A percentile compares a stretch with the other conserved stretches of the same genome.
phyloP scores from a whole-genome alignment of 2,113 vertebrate species.

The Cyrtonyx montezumae region DNA sequence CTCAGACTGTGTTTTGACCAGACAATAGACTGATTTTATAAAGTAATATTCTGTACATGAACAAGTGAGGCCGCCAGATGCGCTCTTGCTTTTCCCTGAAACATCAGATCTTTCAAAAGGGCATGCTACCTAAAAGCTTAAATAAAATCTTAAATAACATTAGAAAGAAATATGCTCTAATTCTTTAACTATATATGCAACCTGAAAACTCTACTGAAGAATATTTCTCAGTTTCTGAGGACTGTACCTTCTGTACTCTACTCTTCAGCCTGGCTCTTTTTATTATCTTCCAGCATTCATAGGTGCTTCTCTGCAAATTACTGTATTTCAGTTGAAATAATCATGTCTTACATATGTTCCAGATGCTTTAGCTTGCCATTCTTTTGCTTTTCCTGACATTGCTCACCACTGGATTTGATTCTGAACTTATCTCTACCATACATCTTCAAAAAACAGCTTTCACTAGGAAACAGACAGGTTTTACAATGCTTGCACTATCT shows the following conservation, averaged over 20 bases:
- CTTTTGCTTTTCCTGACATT: neutral
- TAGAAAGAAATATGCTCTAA: neutral
- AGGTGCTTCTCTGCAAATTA: fast-evolving
- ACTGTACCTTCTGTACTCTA: neutral
- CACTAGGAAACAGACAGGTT: neutral
- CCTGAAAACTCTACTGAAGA: neutral
- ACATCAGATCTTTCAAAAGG: neutral
- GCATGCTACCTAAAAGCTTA: neutral
- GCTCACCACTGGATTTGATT: neutral
- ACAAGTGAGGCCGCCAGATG: neutral
- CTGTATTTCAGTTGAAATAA: neutral
- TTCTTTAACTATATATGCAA: neutral
- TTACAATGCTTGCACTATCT: neutral
- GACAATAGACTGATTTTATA: neutral
- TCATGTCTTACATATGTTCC: neutral
- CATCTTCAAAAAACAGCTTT: neutral
- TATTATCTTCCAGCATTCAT: neutral
- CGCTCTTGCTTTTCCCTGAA: neutral
- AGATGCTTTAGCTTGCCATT: neutral
- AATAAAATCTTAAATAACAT: neutral
- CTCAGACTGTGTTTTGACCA: neutral
- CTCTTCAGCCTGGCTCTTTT: neutral
- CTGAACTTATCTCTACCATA: neutral
- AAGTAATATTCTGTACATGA: neutral
- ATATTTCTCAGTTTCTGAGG: neutral